These are phyloP conservation scores for Clarias macrocephalus DNA, from an alignment of 2,113 vertebrate species.

Conservation along the genomic window DNA sequence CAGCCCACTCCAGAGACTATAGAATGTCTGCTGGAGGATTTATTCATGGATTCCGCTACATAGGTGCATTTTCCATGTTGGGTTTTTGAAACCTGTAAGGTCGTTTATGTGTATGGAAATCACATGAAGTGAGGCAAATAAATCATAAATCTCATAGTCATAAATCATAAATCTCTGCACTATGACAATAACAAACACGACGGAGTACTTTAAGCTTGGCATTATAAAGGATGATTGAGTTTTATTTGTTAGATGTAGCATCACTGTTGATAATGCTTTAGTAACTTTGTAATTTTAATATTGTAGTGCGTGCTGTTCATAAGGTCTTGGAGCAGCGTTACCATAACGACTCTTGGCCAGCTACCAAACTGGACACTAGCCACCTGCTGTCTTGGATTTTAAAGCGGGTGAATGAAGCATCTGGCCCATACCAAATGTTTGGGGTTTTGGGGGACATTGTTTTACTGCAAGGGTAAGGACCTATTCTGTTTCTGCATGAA, in stretches of 20 bases:
- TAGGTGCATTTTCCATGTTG: constrained; percentile 72
- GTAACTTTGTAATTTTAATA: constrained; percentile 6
- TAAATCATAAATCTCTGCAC: neutral
- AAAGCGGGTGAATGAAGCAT: constrained; percentile 88
- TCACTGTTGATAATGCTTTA: neutral
- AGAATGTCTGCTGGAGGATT: constrained; percentile 92
- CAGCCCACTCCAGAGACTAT: constrained; percentile 91
- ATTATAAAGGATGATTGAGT: neutral
- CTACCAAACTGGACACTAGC: constrained; percentile 70
- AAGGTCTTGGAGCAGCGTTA: constrained; percentile 85
- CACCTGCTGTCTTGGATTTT: constrained; percentile 85
- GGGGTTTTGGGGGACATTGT: constrained; percentile 88
- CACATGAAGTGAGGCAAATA: neutral
- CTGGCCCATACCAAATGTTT: constrained; percentile 96
- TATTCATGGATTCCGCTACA: constrained; percentile 96
- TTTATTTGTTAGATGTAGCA: neutral
- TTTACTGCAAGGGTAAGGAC: constrained; percentile 83
- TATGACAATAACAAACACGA: neutral
- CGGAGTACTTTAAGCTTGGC: neutral
- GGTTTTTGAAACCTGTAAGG: neutral
- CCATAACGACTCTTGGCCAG: constrained; percentile 83
- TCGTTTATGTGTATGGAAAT: neutral
- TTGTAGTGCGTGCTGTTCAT: constrained; percentile 83
- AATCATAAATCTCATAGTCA: too few species aligned
- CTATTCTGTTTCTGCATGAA: neutral